These are phyloP conservation scores for Synaphobranchus kaupii DNA, from an alignment of 2,797 vertebrate species.

Conservation along the genomic window DNA sequence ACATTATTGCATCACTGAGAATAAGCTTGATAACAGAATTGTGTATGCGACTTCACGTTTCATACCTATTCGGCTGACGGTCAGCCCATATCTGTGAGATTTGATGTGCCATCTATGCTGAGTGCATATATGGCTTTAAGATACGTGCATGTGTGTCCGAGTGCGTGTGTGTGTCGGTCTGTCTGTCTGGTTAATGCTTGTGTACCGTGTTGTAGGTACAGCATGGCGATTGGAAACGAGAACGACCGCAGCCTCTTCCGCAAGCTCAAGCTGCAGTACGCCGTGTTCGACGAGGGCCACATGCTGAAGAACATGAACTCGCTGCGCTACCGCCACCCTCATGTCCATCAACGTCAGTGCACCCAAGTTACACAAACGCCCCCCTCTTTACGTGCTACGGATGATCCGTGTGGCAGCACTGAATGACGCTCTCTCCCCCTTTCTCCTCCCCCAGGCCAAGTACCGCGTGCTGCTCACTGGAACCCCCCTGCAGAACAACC, in stretches of 20 bases:
- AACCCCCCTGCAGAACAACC: slow-evolving; percentile 95
- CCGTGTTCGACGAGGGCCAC: slow-evolving; percentile 96
- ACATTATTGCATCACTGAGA: no score
- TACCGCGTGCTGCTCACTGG: slow-evolving; percentile 91
- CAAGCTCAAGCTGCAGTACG: slow-evolving; percentile 83
- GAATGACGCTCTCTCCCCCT: not conserved
- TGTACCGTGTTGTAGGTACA: slow-evolving; percentile 75
- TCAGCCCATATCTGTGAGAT: no score
- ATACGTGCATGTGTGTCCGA: not conserved
- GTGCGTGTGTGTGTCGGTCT: not conserved
- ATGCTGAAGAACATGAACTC: slow-evolving; percentile 98
- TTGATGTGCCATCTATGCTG: not conserved
- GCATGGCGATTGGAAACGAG: slow-evolving; percentile 85
- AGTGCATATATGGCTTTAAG: not conserved
- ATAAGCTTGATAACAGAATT: no score
- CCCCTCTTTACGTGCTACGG: no score
- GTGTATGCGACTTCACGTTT: no score
- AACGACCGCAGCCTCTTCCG: slow-evolving; percentile 89
- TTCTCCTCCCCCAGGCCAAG: slow-evolving; percentile 73
- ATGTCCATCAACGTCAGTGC: slow-evolving; percentile 92
- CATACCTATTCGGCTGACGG: no score
- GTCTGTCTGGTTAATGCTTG: not conserved
- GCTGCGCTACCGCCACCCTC: slow-evolving; percentile 89
- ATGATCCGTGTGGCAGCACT: not conserved
- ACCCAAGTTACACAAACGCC: not conserved